Evolutionary conservation across 2,113 vertebrate genomes (phyloP).

Genomic region (Oophaga pumilio): DNA sequence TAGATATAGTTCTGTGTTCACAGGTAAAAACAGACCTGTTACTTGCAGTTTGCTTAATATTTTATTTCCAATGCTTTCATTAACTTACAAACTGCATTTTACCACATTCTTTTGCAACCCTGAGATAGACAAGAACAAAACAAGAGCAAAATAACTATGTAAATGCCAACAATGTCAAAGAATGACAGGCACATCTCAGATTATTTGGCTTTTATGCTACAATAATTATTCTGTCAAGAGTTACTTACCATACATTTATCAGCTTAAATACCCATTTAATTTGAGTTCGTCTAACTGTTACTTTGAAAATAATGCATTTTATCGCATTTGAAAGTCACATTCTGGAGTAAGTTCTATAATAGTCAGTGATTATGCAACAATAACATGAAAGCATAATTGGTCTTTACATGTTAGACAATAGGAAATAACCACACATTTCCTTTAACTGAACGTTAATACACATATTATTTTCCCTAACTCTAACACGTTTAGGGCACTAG

Average conservation of each 20-base stretch:
- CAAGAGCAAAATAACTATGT: constrained; percentile 33
- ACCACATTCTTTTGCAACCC: constrained; percentile 3
- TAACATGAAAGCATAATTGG: constrained; percentile 81
- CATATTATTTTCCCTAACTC: constrained; percentile 21
- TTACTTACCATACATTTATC: constrained; percentile 81
- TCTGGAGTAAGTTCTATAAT: constrained; percentile 80
- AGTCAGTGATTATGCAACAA: constrained; percentile 82
- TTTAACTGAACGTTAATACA: constrained; percentile 70
- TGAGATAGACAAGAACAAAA: constrained; percentile 39
- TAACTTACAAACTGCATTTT: constrained; percentile 1
- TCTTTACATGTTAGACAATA: constrained; percentile 79
- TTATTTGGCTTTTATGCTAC: constrained; percentile 73
- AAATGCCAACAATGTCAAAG: constrained; percentile 56
- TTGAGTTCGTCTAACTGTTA: constrained; percentile 80
- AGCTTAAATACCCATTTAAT: constrained; percentile 79
- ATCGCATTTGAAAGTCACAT: constrained; percentile 71
- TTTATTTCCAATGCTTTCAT: not conserved
- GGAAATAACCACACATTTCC: constrained; percentile 68
- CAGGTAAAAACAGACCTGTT: not conserved
- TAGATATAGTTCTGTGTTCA: not conserved
- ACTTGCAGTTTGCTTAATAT: not conserved
- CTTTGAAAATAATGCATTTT: constrained; percentile 78
- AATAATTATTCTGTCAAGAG: constrained; percentile 78
- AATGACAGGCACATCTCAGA: constrained; percentile 68
- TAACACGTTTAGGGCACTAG: not conserved